Base-by-base conservation (phyloP, 1,140 invertebrate species). In the Ganaspis sp. region DNA sequence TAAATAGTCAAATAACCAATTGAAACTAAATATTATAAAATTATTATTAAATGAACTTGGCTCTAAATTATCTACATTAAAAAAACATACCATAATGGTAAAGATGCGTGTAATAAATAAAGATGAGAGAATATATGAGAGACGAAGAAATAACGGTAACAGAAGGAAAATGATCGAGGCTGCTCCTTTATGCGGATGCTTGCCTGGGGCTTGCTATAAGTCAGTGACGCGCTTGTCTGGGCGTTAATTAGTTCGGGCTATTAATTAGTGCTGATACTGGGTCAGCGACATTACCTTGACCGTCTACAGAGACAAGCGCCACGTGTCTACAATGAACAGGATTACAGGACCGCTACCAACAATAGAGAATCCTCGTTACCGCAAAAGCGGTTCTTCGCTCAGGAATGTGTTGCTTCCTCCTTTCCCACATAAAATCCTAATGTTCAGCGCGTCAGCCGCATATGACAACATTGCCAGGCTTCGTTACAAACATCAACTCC, bases 401-500 rank as follows among this genome's bases (percentile, higher is more conserved):
- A 49, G 45, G 45, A 49, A 49, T 49, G 45, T 49, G 45, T n/a
- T n/a, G 21, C 58, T 26, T 64, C 58, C 58, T 64, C 45, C 17
- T 49, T 49, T 49, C 5, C 6, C 15, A 49, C 45, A 49, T 49
- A 49, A 49, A 49, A n/a, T 49, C 45, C 45, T 49, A n/a, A 49
- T 49, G 45, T 17, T 5, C 45, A 49, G 45, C 45, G 45, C n/a
- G 45, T 49, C 45, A 49, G 45, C 15, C 45, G 45, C 40, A 45
- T 45, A 45, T 49, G 15, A 49, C 45, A n/a, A 49, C 12, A 49
- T 49, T 49, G n/a, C 12, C 1, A 49, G n/a, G n/a, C n/a, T n/a
- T n/a, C n/a, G n/a, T n/a, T n/a, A n/a, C n/a, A n/a, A n/a, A n/a
- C n/a, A n/a, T n/a, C n/a, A n/a, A n/a, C n/a, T n/a, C n/a, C n/a